Percentiles rank a stretch among this genome's conserved stretches.
Evolutionary conservation across 2,888 invertebrate genomes (phyloP).

Genomic region (Cephonodes hylas): DNA sequence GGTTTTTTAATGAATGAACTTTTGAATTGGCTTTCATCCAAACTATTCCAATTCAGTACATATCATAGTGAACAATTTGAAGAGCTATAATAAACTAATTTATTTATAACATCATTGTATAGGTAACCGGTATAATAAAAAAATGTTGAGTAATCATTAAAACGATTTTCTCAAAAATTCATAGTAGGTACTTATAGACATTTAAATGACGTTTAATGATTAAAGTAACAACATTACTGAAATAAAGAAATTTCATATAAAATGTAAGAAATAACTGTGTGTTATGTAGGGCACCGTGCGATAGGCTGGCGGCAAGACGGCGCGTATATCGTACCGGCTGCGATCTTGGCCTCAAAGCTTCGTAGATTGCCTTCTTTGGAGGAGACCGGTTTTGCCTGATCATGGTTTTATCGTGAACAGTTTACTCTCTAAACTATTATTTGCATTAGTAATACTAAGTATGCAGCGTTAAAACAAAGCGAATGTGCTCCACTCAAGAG

Average conservation of each 20-base stretch:
- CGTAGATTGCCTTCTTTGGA: conserved; percentile 74
- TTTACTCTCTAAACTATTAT: conserved; percentile 53
- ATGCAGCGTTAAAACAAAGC: background rate
- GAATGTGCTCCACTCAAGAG: conserved; percentile 21
- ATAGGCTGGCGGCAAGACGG: conserved; percentile 27
- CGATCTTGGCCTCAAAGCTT: conserved; percentile 70
- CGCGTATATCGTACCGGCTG: conserved; percentile 35
- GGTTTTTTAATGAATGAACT: conserved; percentile 16
- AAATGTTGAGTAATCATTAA: too few species aligned
- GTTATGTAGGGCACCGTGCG: conserved; percentile 60
- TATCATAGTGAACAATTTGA: background rate
- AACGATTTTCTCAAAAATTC: too few species aligned
- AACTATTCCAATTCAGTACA: background rate
- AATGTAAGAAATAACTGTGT: conserved; percentile 11
- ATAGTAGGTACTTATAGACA: too few species aligned
- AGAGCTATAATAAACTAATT: background rate
- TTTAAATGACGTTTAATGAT: too few species aligned
- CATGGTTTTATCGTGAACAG: conserved; percentile 53
- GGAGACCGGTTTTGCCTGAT: conserved; percentile 69
- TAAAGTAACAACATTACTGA: background rate
- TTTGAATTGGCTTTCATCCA: conserved; percentile 13
- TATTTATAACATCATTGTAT: background rate
- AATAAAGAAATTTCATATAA: background rate
- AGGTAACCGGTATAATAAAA: too few species aligned
- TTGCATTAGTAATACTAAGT: conserved; percentile 29